Evolutionary conservation across 1,140 invertebrate species (phyloP).

Genomic region (Drosophila burlai): DNA sequence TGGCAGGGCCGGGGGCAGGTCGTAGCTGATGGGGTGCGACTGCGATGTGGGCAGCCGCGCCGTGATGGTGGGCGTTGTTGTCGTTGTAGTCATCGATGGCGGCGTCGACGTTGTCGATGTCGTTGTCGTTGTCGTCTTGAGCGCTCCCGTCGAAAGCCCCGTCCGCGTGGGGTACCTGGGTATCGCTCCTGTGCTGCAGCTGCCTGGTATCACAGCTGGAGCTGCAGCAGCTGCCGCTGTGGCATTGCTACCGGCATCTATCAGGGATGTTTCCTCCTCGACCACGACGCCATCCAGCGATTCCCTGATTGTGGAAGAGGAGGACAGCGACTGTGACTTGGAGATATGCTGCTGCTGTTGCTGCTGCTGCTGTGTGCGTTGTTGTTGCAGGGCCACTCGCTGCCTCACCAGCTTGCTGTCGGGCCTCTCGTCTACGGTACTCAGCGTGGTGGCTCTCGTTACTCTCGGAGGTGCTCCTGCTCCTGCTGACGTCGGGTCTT

Average conservation of each 20-base stretch:
- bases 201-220: conserved; percentile 47
- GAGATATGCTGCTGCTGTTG: conserved; percentile 40
- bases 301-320: conserved; percentile 67
- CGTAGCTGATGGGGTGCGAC: conserved; percentile 72
- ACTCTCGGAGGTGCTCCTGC: conserved; percentile 40
- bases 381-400: conserved; percentile 72
- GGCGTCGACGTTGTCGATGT: not conserved
- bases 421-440: conserved; percentile 61
- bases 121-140: conserved; percentile 52
- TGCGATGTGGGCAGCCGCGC: conserved; percentile 72
- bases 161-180: conserved; percentile 58
- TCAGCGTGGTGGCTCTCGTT: conserved; percentile 44
- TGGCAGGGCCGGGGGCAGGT: conserved; percentile 72
- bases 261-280: conserved; percentile 63
- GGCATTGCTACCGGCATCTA: conserved; percentile 44
- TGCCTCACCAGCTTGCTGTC: conserved; percentile 76
- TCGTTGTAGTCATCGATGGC: conserved; percentile 33
- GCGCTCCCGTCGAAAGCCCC: conserved; percentile 63
- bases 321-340: conserved; percentile 72
- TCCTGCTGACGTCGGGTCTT: conserved; percentile 47
- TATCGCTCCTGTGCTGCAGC: conserved; percentile 73
- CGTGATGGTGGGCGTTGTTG: conserved; percentile 47
- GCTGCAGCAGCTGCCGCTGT: conserved; percentile 6
- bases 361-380: conserved; percentile 51
- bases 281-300: conserved; percentile 63